phyloP scores from a whole-genome alignment of 2,113 vertebrate species.

The Ovis aries region DNA sequence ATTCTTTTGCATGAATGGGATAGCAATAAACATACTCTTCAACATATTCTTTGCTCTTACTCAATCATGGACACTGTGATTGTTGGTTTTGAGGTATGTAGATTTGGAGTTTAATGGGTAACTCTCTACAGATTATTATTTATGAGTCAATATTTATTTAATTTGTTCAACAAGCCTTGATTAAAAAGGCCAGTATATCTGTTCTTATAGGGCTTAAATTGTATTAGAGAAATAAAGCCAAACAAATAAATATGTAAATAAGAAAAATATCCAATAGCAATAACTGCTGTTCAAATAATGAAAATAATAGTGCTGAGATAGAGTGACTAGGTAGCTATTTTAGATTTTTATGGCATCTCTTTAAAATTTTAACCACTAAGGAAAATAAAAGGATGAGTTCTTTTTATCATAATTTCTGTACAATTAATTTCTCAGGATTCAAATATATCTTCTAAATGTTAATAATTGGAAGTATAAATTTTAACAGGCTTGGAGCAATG shows the following conservation, averaged over 20 bases:
- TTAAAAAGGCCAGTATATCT: neutral
- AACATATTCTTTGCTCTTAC: neutral
- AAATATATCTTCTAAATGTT: conserved; percentile 34
- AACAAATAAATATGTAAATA: conserved; percentile 4
- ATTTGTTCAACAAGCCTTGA: neutral
- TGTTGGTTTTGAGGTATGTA: neutral
- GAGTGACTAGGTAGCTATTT: neutral
- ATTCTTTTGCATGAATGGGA: neutral
- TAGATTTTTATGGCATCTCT: neutral
- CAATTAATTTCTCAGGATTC: neutral
- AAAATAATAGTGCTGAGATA: neutral
- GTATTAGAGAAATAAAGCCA: neutral
- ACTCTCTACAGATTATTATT: neutral
- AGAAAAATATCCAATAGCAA: neutral
- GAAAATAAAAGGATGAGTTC: neutral
- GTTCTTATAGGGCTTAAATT: neutral
- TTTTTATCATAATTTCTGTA: neutral
- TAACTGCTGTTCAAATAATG: neutral
- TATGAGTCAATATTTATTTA: neutral
- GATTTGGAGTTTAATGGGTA: neutral
- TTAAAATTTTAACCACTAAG: neutral
- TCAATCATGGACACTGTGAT: neutral
- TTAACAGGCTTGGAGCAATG: neutral
- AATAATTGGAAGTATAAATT: conserved; percentile 33
- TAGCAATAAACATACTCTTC: neutral